These are phyloP conservation scores for Rattus rattus DNA, from an alignment of 2,113 vertebrate species.

Conservation along the genomic window DNA sequence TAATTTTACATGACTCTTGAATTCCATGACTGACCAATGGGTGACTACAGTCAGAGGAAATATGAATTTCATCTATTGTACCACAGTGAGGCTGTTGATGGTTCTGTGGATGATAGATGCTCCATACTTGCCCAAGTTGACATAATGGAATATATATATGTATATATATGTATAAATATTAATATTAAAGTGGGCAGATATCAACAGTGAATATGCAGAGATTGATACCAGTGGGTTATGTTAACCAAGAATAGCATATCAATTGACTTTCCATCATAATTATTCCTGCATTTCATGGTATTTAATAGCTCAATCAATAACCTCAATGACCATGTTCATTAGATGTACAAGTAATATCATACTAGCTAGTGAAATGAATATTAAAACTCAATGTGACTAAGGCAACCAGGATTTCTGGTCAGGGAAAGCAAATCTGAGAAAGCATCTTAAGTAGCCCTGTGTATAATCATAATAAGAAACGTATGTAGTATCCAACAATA, in stretches of 20 bases:
- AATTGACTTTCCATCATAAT: constrained; percentile 55
- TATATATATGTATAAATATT: not conserved
- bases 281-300: constrained; percentile 31
- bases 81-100: not conserved
- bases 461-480: not conserved
- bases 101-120: not conserved
- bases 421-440: not conserved
- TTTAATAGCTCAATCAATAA: constrained; percentile 63
- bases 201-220: constrained; percentile 17
- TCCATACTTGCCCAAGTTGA: not conserved
- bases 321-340: constrained; percentile 27
- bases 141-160: not conserved
- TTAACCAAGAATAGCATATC: constrained; percentile 16
- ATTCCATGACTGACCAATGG: not conserved
- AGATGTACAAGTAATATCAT: not conserved
- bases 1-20: not conserved
- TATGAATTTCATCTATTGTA: not conserved
- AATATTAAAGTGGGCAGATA: not conserved
- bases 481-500: not conserved
- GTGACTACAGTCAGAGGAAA: not conserved
- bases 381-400: constrained; percentile 20
- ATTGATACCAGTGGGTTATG: constrained; percentile 11
- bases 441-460: not conserved
- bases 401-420: not conserved
- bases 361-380: not conserved